Evolutionary conservation across 2,888 invertebrate genomes (phyloP), one percentile per base, ranked within the genome.

Genomic region (Helicoverpa assulta): DNA sequence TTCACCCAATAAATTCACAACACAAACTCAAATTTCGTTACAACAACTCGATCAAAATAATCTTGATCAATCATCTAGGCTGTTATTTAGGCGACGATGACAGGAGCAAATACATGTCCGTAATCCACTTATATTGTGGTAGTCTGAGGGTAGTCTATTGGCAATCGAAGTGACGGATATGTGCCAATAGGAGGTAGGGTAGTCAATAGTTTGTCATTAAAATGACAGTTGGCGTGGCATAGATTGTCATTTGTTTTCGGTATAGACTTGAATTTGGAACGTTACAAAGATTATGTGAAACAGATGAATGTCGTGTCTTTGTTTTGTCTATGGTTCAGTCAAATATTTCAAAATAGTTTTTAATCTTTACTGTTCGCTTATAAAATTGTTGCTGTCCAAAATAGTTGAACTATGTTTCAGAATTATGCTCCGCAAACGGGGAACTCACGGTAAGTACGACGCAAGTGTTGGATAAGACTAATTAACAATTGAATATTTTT

Each of bases 171-270:
- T 29, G 40, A 52, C 19, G 19, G 40, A 54, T 65, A 65, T 37
- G 33, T 33, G 33, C 53, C 50, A 43, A 52, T 66, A 43, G 16
- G 58, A 43, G 62, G 47, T 5, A n/a, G n/a, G n/a, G n/a, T 47
- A n/a, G 63, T 58, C 33, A 33, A n/a, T 63, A 33, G 63, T n/a
- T 16, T 55, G 40, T 43, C 14, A 10, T 18, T 47, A 47, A 19
- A 6, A 12, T 16, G 14, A 18, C n/a, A 51, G 26, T 37, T 26
- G 61, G 21, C 50, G 37, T 19, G 5, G 14, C 14, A 0, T 26
- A 10, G 40, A 2, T 12, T 40, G 26, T 51, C 37, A 59, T 40
- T 40, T 60, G 12, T 29, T 19, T 29, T 21, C 16, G 4, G 6
- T 7, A 52, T 5, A 19, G 37, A 2, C n/a, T 47, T 47, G 47